Evolutionary conservation across 2,113 vertebrate genomes (phyloP).

Genomic region (Tonatia bakeri): DNA sequence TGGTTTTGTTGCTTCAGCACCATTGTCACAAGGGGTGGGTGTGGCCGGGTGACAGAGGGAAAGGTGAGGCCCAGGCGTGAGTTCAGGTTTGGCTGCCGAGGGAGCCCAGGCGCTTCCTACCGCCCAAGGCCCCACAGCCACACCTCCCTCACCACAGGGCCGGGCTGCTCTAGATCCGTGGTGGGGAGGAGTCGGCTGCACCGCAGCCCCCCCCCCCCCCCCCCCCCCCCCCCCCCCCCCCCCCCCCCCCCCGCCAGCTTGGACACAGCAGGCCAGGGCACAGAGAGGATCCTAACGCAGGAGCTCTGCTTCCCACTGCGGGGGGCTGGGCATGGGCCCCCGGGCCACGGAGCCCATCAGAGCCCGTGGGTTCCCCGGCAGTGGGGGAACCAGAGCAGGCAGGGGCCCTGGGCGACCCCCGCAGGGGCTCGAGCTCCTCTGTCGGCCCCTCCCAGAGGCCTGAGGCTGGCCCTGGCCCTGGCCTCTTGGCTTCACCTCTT

Average conservation of each 20-base stretch:
- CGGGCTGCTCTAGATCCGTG: neutral
- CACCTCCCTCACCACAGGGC: neutral
- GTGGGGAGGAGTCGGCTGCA: too few relatives aligned
- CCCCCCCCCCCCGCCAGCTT: too few relatives aligned
- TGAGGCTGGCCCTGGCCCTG: neutral
- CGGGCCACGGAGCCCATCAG: too few relatives aligned
- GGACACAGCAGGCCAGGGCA: neutral
- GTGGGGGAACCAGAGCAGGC: neutral
- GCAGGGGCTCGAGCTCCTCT: fast-evolving
- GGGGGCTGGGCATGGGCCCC: neutral
- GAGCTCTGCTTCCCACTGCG: fast-evolving
- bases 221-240: too few relatives aligned
- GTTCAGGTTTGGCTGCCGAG: neutral
- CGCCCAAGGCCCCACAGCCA: fast-evolving
- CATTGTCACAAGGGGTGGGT: neutral
- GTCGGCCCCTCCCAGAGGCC: neutral
- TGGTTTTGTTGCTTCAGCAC: neutral
- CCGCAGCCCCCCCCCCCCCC: too few relatives aligned
- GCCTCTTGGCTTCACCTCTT: neutral
- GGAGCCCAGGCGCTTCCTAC: neutral
- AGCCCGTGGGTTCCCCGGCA: neutral
- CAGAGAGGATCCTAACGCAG: neutral
- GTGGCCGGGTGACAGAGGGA: neutral
- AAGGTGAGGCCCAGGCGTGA: neutral
- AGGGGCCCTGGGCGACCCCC: neutral